These are phyloP conservation scores for Tachuris rubrigastra DNA, from an alignment of 2,113 vertebrate genomes.

Conservation along the genomic window DNA sequence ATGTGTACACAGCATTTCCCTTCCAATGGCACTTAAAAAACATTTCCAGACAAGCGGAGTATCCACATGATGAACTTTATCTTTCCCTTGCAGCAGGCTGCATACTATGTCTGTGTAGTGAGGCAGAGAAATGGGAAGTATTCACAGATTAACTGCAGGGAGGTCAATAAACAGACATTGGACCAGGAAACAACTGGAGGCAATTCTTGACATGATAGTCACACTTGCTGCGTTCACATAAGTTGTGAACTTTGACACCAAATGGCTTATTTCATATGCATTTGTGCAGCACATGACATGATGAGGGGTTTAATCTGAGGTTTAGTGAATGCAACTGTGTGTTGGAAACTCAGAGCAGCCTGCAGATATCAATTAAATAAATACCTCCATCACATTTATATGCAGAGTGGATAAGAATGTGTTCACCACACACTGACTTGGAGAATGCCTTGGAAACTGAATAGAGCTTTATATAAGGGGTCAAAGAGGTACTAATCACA, in stretches of 20 bases:
- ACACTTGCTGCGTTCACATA: background rate
- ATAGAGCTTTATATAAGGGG: background rate
- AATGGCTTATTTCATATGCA: background rate
- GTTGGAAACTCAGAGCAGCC: background rate
- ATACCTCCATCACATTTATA: background rate
- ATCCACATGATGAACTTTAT: background rate
- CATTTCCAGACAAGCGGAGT: background rate
- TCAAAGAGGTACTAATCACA: background rate
- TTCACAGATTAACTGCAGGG: background rate
- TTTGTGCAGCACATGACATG: background rate
- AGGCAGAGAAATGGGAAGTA: slow-evolving; percentile 15
- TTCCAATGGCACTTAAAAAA: background rate
- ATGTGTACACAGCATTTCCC: background rate
- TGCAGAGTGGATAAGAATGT: background rate
- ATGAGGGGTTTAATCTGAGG: background rate
- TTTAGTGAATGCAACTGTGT: background rate
- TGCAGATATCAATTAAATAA: background rate
- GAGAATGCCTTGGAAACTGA: background rate
- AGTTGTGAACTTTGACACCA: background rate
- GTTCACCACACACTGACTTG: accelerated
- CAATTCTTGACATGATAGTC: background rate
- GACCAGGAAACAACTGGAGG: background rate
- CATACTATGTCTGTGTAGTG: background rate
- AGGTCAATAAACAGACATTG: background rate
- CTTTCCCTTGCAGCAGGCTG: background rate